These are phyloP conservation scores for Acronicta aceris DNA, from an alignment of 2,888 invertebrate genomes.

Conservation along the genomic window DNA sequence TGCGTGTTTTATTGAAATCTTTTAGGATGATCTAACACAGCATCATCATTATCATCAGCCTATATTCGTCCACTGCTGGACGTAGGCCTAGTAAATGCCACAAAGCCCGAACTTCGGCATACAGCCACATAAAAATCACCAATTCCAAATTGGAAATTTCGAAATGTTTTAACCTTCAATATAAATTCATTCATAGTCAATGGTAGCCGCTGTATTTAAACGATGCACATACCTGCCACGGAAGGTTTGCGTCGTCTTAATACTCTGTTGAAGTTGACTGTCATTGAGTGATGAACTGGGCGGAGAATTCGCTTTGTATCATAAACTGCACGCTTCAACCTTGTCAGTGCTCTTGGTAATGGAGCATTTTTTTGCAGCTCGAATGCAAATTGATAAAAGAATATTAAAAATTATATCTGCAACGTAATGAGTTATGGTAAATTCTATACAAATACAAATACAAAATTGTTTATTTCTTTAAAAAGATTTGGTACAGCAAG, in stretches of 20 bases:
- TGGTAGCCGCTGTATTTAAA: conserved; percentile 4
- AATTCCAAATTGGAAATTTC: too few relatives aligned
- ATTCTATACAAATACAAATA: too few relatives aligned
- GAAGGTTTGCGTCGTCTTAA: conserved; percentile 30
- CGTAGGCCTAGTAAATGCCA: too few relatives aligned
- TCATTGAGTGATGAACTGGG: conserved; percentile 48
- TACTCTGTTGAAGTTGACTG: conserved; percentile 31
- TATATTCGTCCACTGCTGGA: too few relatives aligned
- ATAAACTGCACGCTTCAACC: conserved; percentile 12
- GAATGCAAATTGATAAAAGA: conserved; percentile 5
- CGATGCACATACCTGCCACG: conserved; percentile 25
- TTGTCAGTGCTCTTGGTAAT: conserved; percentile 31
- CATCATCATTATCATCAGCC: too few relatives aligned
- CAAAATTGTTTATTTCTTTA: too few relatives aligned
- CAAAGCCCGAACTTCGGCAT: too few relatives aligned
- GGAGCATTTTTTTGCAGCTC: conserved; percentile 3
- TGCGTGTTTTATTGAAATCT: too few relatives aligned
- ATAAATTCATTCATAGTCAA: not conserved
- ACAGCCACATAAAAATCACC: too few relatives aligned
- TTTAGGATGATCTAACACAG: too few relatives aligned
- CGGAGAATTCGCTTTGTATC: conserved; percentile 36
- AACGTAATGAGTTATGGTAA: not conserved
- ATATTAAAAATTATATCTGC: not conserved
- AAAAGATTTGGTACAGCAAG: too few relatives aligned
- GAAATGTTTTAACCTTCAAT: not conserved